Evolutionary conservation across 2,888 invertebrate genomes (phyloP), one percentile per base, ranked within the genome.

Genomic region (Volucella zonaria): DNA sequence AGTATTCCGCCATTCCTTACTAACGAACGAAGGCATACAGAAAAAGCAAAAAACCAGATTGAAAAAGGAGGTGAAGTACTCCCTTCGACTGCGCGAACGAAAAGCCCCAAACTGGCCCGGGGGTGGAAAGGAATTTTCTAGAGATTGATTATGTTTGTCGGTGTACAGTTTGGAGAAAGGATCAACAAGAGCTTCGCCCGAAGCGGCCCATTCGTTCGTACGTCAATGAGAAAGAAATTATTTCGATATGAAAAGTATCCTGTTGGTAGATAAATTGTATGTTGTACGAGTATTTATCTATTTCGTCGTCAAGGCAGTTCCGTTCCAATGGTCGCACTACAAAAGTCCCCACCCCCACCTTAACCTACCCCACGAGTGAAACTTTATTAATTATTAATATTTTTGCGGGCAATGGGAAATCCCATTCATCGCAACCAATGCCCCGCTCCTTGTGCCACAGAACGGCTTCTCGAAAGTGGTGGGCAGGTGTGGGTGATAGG

Each of bases 311-410:
- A 23, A 78, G 58, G 51, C 11, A 8, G 8, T n/a, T 12, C 43
- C 40, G 8, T 61, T 10, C 14, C 4, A 40, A n/a, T 12, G 56
- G 3, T 18, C 23, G 43, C 4, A 23, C 23, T 1, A 3, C n/a
- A 31, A 31, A 31, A 2, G 12, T 11, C 18, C 4, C 3, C 31
- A 47, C 43, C 49, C 40, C 12, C 10, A 31, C 31, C 47, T 38
- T 31, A 43, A 14, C 31, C 38, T n/a, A 49, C n/a, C 61, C 43
- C 42, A 47, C 56, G 59, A 11, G 64, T 23, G 23, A 76, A 79
- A 73, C 56, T 79, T 79, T 79, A 79, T 79, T 79, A 79, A 79
- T 79, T 73, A 79, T 79, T 73, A 79, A 66, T 78, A 71, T 64
- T 56, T 64, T 14, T 15, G 61, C 43, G 52, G 49, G 56, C 42